Evolutionary conservation across 2,113 vertebrate genomes (phyloP), one percentile per base, ranked within the genome.

Genomic region (Psilopsiagon aurifrons): DNA sequence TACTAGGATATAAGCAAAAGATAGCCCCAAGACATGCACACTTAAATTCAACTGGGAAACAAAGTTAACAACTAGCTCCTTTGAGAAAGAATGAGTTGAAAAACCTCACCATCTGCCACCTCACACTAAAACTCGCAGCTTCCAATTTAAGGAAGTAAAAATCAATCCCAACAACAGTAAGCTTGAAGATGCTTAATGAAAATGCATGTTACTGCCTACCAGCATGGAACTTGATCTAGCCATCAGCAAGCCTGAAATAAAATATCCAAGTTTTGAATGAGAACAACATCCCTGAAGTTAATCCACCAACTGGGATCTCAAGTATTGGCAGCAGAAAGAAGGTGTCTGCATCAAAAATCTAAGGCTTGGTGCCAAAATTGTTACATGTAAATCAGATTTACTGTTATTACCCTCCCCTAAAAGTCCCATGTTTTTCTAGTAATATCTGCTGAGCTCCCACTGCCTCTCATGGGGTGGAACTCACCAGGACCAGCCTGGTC

Each of bases 391-490:
- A 46, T 55, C 57, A 71, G 25, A 71, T 29, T 82, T 76, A 79
- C 47, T 31, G 15, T 31, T 51, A 37, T 3, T 70, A 19, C 8
- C 31, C 46, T 87, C 7, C 22, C 18, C 6, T 3, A 6, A 13
- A 55, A 70, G 11, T 4, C 54, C 37, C 0, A 0, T 62, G 17
- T 41, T 49, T 82, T 84, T 29, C 24, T 37, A 39, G 47, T 46
- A 46, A n/a, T 35, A 64, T n/a, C 16, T 80, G 43, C 44, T 1
- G 2, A 83, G 63, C 43, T 91, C 63, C n/a, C 7, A 2, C 10
- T 11, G 3, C 17, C 55, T 24, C 1, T 2, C 1, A 2, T 1
- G 2, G 31, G 24, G 63, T 4, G 57, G 39, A 13, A 55, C 10
- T 17, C 0, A 0, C 7, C 0, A 2, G 49, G 33, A 77, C 17